phyloP scores from a whole-genome alignment of 2,888 invertebrate species.

The Macaria notata region DNA sequence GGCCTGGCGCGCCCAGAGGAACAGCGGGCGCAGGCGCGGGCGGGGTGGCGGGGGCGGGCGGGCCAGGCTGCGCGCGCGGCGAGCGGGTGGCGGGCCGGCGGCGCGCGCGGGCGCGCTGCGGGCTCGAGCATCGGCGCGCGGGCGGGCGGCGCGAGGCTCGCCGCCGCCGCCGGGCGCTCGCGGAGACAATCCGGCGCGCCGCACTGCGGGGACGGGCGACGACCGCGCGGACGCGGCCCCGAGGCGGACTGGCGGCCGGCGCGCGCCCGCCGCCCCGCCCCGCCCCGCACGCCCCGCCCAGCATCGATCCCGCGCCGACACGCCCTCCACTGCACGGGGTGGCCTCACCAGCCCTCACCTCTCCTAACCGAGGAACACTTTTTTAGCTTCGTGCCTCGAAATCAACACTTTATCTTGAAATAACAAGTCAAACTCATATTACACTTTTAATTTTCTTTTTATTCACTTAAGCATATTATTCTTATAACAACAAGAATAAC shows the following conservation, averaged over 20 bases:
- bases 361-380: too few species aligned
- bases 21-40: slow-evolving; percentile 90
- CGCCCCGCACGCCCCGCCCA: slow-evolving; percentile 68
- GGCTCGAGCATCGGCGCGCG: slow-evolving; percentile 69
- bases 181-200: slow-evolving; percentile 75
- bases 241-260: slow-evolving; percentile 71
- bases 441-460: too few species aligned
- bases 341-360: too few species aligned
- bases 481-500: too few species aligned
- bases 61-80: slow-evolving; percentile 72
- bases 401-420: too few species aligned
- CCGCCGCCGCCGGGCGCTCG: slow-evolving; percentile 77
- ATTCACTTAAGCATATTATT: too few species aligned
- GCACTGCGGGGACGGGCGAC: slow-evolving; percentile 70
- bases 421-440: too few species aligned
- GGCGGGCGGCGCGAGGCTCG: slow-evolving; percentile 78
- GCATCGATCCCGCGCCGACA: slow-evolving; percentile 57
- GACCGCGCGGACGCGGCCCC: slow-evolving; percentile 79
- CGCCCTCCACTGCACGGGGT: slow-evolving; percentile 82
- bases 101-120: slow-evolving; percentile 49
- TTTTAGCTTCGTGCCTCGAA: too few species aligned
- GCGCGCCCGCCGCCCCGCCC: slow-evolving; percentile 55
- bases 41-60: slow-evolving; percentile 58
- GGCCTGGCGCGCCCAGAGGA: slow-evolving; percentile 92
- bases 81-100: slow-evolving; percentile 54